Conservation (phyloP, 2,888 invertebrate species). For the Luperina testacea region DNA sequence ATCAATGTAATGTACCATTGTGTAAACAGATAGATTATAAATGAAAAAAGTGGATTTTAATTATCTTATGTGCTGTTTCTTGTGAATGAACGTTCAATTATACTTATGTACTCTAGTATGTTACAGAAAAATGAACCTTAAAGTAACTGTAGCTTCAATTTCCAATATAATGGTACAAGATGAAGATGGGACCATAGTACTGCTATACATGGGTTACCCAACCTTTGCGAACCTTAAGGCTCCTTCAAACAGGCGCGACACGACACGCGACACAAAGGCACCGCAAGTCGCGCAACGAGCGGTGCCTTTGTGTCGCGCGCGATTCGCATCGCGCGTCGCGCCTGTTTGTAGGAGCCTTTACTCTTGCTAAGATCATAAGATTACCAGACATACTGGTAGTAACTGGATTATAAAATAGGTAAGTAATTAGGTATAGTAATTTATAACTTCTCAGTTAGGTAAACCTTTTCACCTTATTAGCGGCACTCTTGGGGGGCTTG, state of each 20-base stretch:
- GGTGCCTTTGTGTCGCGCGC: no score
- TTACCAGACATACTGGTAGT: neutral
- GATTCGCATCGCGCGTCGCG: no score
- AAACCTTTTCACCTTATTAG: neutral
- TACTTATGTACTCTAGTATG: neutral
- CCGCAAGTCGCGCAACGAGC: no score
- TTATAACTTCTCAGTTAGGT: neutral
- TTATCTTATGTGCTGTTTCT: neutral
- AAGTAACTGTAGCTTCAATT: neutral
- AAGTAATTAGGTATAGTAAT: neutral
- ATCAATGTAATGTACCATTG: neutral
- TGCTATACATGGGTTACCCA: neutral
- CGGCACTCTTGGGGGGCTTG: no score
- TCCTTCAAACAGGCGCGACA: no score
- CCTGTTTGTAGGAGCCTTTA: no score
- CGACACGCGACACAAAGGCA: no score
- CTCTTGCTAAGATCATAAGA: neutral
- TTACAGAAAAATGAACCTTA: neutral
- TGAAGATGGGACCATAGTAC: neutral
- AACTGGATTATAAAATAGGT: neutral
- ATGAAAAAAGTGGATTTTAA: conserved; percentile 23
- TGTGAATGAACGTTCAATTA: conserved; percentile 7
- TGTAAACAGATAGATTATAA: conserved; percentile 30
- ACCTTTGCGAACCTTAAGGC: neutral
- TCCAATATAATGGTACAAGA: neutral